Base-by-base conservation (phyloP, 2,797 vertebrate genomes). In the Masticophis lateralis region DNA sequence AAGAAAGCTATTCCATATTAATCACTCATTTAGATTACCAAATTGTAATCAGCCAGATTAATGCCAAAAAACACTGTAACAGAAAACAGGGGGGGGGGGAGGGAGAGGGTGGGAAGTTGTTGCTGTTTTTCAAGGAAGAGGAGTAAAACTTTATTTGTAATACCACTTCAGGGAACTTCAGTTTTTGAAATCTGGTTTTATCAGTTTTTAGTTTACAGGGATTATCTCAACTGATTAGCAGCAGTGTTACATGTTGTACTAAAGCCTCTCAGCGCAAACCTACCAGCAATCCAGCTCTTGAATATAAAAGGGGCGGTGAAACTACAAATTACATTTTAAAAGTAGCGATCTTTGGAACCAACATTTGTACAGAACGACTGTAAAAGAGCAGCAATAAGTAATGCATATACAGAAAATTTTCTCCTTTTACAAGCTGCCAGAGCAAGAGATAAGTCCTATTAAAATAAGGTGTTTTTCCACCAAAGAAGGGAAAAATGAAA, bases 201-300 rank as follows among this genome's bases (percentile, higher is more conserved):
- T 97, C 97, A 91, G 94, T 97, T 97, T 96, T 96, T 86, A 92
- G 94, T 96, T 96, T 94, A 95, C 94, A 89, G 91, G 96, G 96
- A 97, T 97, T 96, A 97, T 91, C 95, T 95, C 95, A 74, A 91
- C 94, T 7, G 93, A 97, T 96, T 96, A 97, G 95, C 95, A 63
- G 60, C 96, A 94, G n/a, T 56, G 97, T 98, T 97, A 97, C 96
- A 97, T 92, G 94, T 96, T 32, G 93, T 97, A 93, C 96, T 93
- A 94, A 83, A 94, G 95, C 94, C 87, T 90, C 6, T 91, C 93
- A 93, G n/a, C 89, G 94, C 95, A 11, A 25, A 93, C 3, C 94
- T 86, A 27, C 63, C 0, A 89, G 91, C 95, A 83, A 43, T 43
- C 74, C 74, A 79, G 22, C 2, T 25, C 43, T 43, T 83, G 9